Conservation (phyloP, 1,140 invertebrate genomes). For the Nixonia krombeini region DNA sequence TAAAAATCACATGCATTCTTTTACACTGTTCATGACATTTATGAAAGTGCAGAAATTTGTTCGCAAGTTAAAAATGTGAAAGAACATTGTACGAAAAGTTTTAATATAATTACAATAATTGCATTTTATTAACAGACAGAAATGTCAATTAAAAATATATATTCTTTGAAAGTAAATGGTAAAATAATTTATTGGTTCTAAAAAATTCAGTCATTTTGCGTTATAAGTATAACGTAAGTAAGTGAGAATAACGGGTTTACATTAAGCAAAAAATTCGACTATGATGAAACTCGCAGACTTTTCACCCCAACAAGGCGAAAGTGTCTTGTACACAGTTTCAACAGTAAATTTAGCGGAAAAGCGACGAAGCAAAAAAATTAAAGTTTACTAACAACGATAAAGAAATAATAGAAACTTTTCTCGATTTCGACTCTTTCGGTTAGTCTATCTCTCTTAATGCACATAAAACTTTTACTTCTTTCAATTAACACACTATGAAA, state of each 20-base stretch:
- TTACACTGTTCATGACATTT: too few species aligned
- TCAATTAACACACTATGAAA: not conserved
- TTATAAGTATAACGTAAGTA: not conserved
- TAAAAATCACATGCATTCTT: too few species aligned
- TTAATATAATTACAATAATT: too few species aligned
- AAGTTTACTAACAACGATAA: slow-evolving; percentile 27
- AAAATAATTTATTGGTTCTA: too few species aligned
- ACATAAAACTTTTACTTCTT: slow-evolving; percentile 7
- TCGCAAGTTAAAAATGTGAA: too few species aligned
- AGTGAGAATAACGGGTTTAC: slow-evolving; percentile 26
- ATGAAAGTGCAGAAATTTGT: too few species aligned
- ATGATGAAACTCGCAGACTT: slow-evolving; percentile 28
- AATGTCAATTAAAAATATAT: too few species aligned
- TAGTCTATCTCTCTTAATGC: slow-evolving; percentile 13
- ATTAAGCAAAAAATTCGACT: slow-evolving; percentile 39
- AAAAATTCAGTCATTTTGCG: not conserved
- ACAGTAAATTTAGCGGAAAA: slow-evolving; percentile 24
- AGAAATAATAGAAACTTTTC: slow-evolving; percentile 26
- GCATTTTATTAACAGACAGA: too few species aligned
- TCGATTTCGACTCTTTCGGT: not conserved
- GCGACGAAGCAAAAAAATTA: slow-evolving; percentile 23
- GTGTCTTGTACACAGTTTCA: not conserved
- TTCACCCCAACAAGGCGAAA: slow-evolving; percentile 22
- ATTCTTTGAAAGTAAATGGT: too few species aligned
- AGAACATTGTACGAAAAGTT: too few species aligned